A percentile compares a stretch with the other conserved stretches of the same genome.
phyloP scores from a whole-genome alignment of 1,140 invertebrate genomes.

The Cydia pomonella region DNA sequence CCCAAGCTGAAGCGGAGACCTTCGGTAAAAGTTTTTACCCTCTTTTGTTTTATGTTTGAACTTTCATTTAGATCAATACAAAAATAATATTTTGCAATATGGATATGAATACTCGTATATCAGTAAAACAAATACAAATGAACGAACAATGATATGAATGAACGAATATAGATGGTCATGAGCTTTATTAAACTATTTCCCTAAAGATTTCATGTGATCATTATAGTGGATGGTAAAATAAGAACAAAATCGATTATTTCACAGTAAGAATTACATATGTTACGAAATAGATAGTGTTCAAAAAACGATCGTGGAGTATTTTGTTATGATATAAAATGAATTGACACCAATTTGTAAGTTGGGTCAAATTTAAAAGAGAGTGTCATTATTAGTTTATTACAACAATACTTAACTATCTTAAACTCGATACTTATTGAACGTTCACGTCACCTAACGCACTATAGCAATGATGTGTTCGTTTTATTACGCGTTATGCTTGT shows the following conservation, averaged over 20 bases:
- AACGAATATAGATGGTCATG: too few relatives aligned
- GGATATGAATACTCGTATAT: not conserved
- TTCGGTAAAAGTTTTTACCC: too few relatives aligned
- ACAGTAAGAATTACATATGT: too few relatives aligned
- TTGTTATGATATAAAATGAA: not conserved
- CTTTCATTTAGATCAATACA: too few relatives aligned
- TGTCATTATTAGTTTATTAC: conserved; percentile 5
- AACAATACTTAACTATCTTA: conserved; percentile 6
- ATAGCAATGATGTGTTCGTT: conserved; percentile 5
- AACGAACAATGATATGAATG: too few relatives aligned
- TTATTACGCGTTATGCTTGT: conserved; percentile 14
- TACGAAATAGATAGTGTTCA: too few relatives aligned
- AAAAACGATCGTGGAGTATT: not conserved
- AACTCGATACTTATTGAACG: not conserved
- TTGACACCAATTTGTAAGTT: not conserved
- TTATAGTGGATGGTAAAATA: not conserved
- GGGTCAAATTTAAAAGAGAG: not conserved
- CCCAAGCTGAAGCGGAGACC: too few relatives aligned
- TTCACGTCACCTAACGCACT: conserved; percentile 16
- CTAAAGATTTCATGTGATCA: not conserved
- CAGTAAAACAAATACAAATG: not conserved
- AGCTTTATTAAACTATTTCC: not conserved
- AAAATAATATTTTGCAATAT: too few relatives aligned
- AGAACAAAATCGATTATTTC: too few relatives aligned
- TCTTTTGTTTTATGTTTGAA: too few relatives aligned